Base-by-base conservation (phyloP, 2,888 invertebrate genomes). In the Pheosia tremula region DNA sequence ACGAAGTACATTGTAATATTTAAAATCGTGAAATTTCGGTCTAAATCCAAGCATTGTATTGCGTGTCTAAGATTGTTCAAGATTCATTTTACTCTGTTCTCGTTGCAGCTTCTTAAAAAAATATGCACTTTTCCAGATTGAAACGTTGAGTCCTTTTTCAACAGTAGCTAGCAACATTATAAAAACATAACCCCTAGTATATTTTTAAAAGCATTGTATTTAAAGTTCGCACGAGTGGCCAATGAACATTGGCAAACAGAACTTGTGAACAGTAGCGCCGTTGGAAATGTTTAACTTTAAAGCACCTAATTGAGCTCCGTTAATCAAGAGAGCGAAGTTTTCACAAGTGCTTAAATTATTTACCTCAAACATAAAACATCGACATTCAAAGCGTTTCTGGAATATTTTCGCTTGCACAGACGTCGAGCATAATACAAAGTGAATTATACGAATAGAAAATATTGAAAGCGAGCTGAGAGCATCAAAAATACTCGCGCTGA, bases 1-100 rank as follows among this genome's bases (percentile, higher is more conserved):
- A 90, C 89, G 86, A 87, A 89, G 90, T 91, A 92, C 89, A 91
- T 83, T 90, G 91, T 90, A 90, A 93, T 93, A 93, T 93, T 93
- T 92, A 93, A 93, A 92, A 92, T 90, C 87, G 87, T 78, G 86
- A 91, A 92, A 90, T 90, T 90, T 90, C 85, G 91, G 88, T 88
- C 86, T 88, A 88, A 91, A 85, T 81, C 85, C 81, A 72, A 75
- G 80, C 84, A 88, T 91, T 89, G 88, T 91, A 84, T 89, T 88
- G 88, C 81, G 87, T 86, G 87, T 87, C 85, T 83, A 84, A 87
- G 84, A 83, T 84, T 84, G 84, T 82, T 82, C 77, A 77, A 79
- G 82, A 80, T 79, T 85, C 80, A 82, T 88, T 86, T 86, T 81
- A 74, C 74, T 66, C 70, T 76, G 71, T 79, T 78, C 71, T 64